Percentiles rank a stretch among this genome's conserved stretches.
Conservation (phyloP, 2,797 vertebrate genomes). For the Phoxinus dragarum region DNA sequence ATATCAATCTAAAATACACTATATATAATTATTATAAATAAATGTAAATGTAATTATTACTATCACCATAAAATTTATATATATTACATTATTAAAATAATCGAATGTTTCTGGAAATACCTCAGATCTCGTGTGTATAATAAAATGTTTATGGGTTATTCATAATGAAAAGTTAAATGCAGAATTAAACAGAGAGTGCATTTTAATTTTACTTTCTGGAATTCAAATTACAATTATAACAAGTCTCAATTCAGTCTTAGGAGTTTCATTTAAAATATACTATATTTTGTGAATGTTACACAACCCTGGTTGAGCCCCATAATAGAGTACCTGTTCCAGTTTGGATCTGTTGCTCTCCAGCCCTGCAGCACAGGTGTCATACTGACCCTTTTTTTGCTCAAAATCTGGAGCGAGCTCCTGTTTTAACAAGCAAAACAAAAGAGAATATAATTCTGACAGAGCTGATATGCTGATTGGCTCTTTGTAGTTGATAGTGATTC, state of each 20-base stretch:
- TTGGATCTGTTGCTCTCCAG: slow-evolving; percentile 92
- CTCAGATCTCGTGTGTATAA: background rate
- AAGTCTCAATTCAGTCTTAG: background rate
- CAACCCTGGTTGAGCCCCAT: background rate
- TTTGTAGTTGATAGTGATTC: slow-evolving; percentile 2
- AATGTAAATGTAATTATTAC: background rate
- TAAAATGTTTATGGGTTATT: background rate
- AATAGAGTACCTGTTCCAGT: slow-evolving; percentile 88
- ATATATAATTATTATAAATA: background rate
- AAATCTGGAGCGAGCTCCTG: slow-evolving; percentile 91
- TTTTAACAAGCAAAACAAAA: slow-evolving; percentile 36
- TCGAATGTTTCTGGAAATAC: background rate
- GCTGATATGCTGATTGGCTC: slow-evolving; percentile 1
- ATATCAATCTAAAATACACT: background rate
- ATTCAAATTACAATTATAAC: background rate
- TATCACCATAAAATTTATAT: background rate
- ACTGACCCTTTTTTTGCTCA: slow-evolving; percentile 91
- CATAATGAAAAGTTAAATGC: background rate
- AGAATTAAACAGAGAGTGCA: background rate
- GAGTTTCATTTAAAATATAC: background rate
- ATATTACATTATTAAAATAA: background rate
- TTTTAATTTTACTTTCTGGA: background rate
- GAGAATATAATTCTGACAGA: slow-evolving; percentile 7
- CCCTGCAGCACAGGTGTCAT: slow-evolving; percentile 93
- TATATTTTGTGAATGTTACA: background rate